Conservation (phyloP, 92 coral and sea anemone genomes). For the Heliopora coerulea region DNA sequence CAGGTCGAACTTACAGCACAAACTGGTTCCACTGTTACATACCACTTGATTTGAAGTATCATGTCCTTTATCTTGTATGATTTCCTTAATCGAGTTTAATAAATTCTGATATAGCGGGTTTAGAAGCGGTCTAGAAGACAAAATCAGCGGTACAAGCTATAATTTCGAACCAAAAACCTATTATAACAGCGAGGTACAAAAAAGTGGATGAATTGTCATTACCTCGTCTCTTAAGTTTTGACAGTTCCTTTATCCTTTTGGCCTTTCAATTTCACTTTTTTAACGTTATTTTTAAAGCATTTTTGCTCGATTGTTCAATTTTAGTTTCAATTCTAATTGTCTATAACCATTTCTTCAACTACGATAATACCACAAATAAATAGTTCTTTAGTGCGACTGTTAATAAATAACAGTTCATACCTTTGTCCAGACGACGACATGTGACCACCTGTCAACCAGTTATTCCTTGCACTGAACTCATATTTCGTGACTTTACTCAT, state of each 20-base stretch:
- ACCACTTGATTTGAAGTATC: conserved; percentile 69
- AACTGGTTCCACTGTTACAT: background rate
- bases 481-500: conserved; percentile 47
- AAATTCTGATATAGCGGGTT: conserved; percentile 58
- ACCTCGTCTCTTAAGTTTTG: no score
- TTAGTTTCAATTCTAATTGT: no score
- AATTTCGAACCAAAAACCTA: background rate
- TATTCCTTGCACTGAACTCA: conserved; percentile 56
- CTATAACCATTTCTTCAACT: no score
- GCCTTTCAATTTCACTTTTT: no score
- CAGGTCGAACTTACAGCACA: no score
- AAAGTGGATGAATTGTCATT: no score
- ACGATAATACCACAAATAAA: no score
- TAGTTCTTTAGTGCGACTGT: no score
- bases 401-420: background rate
- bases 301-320: no score
- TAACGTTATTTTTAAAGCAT: no score
- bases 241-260: no score
- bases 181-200: no score
- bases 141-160: background rate
- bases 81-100: conserved; percentile 53
- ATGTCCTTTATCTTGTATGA: conserved; percentile 61
- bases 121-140: conserved; percentile 4
- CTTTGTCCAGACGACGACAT: background rate
- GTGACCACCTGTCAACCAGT: background rate